Evolutionary conservation across 2,888 invertebrate species (phyloP).

Genomic region (Hydriomena furcata): DNA sequence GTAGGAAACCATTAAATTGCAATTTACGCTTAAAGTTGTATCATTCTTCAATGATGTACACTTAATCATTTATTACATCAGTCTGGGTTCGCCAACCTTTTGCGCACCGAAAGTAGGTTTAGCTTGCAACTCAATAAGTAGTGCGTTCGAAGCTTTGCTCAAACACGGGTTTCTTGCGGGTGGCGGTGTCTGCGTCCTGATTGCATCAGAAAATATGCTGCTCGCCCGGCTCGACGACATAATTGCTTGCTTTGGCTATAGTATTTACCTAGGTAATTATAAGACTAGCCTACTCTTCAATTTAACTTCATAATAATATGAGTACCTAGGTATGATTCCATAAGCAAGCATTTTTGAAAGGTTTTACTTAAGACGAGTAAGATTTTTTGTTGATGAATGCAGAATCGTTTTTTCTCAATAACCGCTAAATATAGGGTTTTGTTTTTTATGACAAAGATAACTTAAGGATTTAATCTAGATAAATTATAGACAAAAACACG

Average conservation of each 20-base stretch:
- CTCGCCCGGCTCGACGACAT: slow-evolving; percentile 22
- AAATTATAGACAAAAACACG: no score
- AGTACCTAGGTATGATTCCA: no score
- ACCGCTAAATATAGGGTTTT: no score
- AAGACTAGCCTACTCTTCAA: not conserved
- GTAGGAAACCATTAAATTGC: slow-evolving; percentile 34
- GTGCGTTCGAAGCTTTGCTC: slow-evolving; percentile 28
- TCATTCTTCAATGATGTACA: slow-evolving; percentile 41
- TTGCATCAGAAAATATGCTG: slow-evolving; percentile 44
- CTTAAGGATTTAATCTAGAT: no score
- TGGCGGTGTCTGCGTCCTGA: slow-evolving; percentile 22
- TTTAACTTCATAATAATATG: not conserved
- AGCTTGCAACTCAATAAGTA: slow-evolving; percentile 23
- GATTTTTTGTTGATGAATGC: no score
- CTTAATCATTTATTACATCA: slow-evolving; percentile 53
- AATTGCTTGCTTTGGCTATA: slow-evolving; percentile 18
- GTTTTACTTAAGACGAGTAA: no score
- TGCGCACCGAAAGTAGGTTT: slow-evolving; percentile 22
- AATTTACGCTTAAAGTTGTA: slow-evolving; percentile 36
- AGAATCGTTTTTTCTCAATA: no score
- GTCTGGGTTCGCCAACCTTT: slow-evolving; percentile 28
- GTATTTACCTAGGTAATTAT: slow-evolving; percentile 4
- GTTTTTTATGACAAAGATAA: no score
- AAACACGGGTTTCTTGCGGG: slow-evolving; percentile 36
- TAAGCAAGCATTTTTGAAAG: no score